These are phyloP conservation scores for Ashinkailepas kermadecensis DNA, from an alignment of 2,888 invertebrate genomes.

Conservation along the genomic window DNA sequence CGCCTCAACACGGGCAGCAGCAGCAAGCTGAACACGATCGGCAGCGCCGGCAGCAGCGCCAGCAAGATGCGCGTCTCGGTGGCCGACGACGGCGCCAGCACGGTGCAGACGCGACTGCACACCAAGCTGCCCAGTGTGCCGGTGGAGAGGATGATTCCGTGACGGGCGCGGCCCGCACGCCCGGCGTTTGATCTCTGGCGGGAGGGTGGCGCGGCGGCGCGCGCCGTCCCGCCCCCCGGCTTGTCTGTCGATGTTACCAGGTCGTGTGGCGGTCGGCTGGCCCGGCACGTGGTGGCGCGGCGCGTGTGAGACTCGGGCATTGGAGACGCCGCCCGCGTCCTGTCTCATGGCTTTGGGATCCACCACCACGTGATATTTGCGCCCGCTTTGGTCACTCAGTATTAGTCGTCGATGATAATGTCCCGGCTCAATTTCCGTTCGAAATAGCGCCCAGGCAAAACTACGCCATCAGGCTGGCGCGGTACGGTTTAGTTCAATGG, in stretches of 20 bases:
- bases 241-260: slow-evolving; percentile 17
- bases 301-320: not conserved
- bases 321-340: not conserved
- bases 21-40: slow-evolving; percentile 34
- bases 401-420: not conserved
- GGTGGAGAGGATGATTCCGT: slow-evolving; percentile 9
- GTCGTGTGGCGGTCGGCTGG: not conserved
- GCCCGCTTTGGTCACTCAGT: slow-evolving; percentile 12
- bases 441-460: not conserved
- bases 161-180: slow-evolving; percentile 25
- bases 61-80: slow-evolving; percentile 34
- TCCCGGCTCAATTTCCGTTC: slow-evolving; percentile 21
- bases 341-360: not conserved
- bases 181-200: slow-evolving; percentile 21
- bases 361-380: slow-evolving; percentile 16
- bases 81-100: slow-evolving; percentile 31
- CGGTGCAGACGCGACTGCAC: slow-evolving; percentile 32
- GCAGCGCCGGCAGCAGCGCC: slow-evolving; percentile 30
- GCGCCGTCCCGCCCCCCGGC: not conserved
- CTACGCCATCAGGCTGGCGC: not conserved
- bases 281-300: not conserved
- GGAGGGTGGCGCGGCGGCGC: slow-evolving; percentile 21
- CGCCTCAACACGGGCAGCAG: slow-evolving; percentile 28
- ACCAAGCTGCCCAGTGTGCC: slow-evolving; percentile 33
- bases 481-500: not conserved